Base-by-base conservation (phyloP, 2,797 vertebrate genomes). In the Chaetophractus vellerosus region DNA sequence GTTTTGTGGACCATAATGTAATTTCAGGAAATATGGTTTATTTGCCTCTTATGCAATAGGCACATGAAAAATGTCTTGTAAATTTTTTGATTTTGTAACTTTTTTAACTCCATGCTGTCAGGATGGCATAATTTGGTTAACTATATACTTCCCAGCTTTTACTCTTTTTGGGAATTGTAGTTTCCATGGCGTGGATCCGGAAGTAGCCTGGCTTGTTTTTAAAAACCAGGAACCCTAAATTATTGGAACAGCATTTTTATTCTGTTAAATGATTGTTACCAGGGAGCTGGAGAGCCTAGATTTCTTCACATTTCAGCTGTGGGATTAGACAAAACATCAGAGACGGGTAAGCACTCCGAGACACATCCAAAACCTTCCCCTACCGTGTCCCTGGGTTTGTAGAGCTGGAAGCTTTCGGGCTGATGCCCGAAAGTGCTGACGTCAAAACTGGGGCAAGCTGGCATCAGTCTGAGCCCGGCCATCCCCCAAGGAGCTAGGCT, bases 81-180 rank as follows among this genome's bases (percentile, higher is more conserved):
- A 48, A 55, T 75, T 55, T 55, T 55, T 55, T 18, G 52, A 55
- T 55, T 52, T 75, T 92, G 11, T 36, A 78, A 33, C 28, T 24
- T 38, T 88, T 74, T n/a, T 68, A 9, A 64, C 64, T 74, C 21
- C 31, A 2, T 75, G 66, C 21, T 31, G 4, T 64, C 3, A 19
- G 72, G 55, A 61, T 24, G 79, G 45, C 63, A 97, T 41, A 41
- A 64, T 86, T 78, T 59, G 50, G 1, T 52, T 88, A 71, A 71
- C 11, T 11, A 12, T 55, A 8, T 9, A 21, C 23, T 5, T 71
- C 11, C 50, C 5, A 38, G 52, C 38, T 85, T 63, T 50, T 55
- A 57, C 0, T 57, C 28, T 76, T 89, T 89, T n/a, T 10, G 36
- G 15, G n/a, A 50, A 16, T 48, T 64, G 59, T 61, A 16, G 12